Evolutionary conservation across 2,888 invertebrate species (phyloP).

Genomic region (Drosophila austrosaltans): DNA sequence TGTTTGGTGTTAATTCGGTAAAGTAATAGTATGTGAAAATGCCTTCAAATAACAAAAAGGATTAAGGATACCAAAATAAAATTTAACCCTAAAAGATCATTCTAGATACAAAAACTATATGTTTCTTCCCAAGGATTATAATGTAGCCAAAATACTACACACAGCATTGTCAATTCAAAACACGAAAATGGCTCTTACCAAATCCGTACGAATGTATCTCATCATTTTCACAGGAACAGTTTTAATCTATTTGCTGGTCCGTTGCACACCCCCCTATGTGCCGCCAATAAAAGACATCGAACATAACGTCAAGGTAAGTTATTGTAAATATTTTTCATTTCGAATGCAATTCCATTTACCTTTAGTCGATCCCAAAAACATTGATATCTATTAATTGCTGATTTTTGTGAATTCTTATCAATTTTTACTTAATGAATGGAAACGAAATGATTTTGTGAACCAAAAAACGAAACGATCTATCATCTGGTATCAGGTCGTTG

Average conservation of each 20-base stretch:
- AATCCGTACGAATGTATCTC: not conserved
- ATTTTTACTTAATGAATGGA: constrained; percentile 21
- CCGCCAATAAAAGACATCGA: not conserved
- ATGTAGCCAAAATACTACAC: not conserved
- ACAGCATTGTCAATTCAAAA: not conserved
- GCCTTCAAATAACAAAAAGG: no score
- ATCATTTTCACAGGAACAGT: not conserved
- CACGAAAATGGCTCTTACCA: not conserved
- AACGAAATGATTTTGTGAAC: not conserved
- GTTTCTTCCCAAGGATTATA: not conserved
- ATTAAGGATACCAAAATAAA: no score
- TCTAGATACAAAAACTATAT: no score
- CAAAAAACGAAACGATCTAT: not conserved
- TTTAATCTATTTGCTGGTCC: not conserved
- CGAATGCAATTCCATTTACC: no score
- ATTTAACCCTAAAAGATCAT: no score
- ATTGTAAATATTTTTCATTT: not conserved
- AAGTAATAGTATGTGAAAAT: no score
- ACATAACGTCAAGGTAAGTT: not conserved
- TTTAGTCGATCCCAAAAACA: no score
- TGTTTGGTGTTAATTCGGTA: no score
- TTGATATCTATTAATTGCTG: no score
- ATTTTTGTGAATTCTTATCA: no score
- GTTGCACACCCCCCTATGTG: not conserved
- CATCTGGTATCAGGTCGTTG: not conserved